Evolutionary conservation across 2,797 vertebrate genomes (phyloP).

Genomic region (Atherinosoma microstoma): DNA sequence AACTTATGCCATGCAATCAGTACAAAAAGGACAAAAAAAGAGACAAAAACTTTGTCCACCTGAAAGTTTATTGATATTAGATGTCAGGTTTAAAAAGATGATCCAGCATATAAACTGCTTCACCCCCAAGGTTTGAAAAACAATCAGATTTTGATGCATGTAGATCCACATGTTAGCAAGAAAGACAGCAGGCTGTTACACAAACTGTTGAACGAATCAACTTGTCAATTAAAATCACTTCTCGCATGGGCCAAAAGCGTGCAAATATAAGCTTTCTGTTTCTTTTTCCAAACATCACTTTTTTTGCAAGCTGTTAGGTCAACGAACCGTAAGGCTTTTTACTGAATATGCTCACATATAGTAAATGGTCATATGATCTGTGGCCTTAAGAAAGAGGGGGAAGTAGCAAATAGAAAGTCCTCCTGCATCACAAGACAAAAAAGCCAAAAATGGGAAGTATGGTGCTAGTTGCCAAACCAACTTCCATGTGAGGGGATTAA

Average conservation of each 20-base stretch:
- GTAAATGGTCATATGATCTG: constrained; percentile 52
- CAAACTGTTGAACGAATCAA: no score
- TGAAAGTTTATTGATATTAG: not conserved
- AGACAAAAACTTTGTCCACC: no score
- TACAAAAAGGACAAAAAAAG: no score
- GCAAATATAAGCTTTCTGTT: not conserved
- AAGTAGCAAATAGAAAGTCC: constrained; percentile 69
- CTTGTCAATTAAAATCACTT: no score
- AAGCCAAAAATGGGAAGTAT: constrained; percentile 58
- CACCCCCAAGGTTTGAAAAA: not conserved
- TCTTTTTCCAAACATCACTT: not conserved
- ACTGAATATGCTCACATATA: constrained; percentile 5
- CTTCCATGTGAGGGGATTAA: constrained; percentile 17
- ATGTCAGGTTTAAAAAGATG: not conserved
- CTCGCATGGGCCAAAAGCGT: not conserved
- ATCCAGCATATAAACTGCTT: not conserved
- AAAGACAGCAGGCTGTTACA: not conserved
- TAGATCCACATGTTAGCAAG: not conserved
- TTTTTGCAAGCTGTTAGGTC: not conserved
- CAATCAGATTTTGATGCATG: not conserved
- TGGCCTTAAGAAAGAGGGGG: constrained; percentile 47
- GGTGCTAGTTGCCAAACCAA: not conserved
- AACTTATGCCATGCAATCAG: no score
- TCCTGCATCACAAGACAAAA: constrained; percentile 59
- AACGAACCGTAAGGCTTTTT: not conserved